phyloP scores from a whole-genome alignment of 1,140 invertebrate genomes.

The Aphis craccivora region DNA sequence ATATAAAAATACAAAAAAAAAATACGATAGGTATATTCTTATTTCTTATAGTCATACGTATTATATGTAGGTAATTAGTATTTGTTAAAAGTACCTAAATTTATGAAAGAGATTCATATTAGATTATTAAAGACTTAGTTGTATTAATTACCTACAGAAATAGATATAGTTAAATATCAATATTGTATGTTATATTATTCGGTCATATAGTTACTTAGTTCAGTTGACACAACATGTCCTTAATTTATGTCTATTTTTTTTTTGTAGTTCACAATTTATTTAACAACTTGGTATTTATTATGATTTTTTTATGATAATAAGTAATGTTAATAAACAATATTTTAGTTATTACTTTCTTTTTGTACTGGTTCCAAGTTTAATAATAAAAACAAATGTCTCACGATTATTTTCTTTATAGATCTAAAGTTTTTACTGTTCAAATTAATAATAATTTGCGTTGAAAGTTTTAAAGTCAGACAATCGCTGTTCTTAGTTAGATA shows the following conservation, averaged over 20 bases:
- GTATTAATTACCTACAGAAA: not conserved
- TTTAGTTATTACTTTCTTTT: not conserved
- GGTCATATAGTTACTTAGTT: not conserved
- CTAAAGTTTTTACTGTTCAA: not conserved
- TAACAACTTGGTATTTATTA: not conserved
- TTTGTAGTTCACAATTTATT: not conserved
- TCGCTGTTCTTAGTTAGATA: not conserved
- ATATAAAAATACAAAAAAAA: no score
- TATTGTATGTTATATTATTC: not conserved
- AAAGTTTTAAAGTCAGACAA: not conserved
- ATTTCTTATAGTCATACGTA: no score
- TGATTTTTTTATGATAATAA: not conserved
- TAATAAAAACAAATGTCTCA: not conserved
- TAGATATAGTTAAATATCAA: not conserved
- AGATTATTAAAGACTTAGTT: not conserved
- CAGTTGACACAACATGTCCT: not conserved
- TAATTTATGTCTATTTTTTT: not conserved
- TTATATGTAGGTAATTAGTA: no score
- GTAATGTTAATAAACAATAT: not conserved
- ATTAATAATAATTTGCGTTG: slow-evolving; percentile 7
- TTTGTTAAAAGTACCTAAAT: no score
- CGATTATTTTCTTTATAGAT: slow-evolving; percentile 13
- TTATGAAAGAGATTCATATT: no score
- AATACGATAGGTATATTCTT: no score
- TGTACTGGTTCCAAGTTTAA: slow-evolving; percentile 4